Conservation (phyloP, 2,888 invertebrate species). For the Stegophylla sp. region DNA sequence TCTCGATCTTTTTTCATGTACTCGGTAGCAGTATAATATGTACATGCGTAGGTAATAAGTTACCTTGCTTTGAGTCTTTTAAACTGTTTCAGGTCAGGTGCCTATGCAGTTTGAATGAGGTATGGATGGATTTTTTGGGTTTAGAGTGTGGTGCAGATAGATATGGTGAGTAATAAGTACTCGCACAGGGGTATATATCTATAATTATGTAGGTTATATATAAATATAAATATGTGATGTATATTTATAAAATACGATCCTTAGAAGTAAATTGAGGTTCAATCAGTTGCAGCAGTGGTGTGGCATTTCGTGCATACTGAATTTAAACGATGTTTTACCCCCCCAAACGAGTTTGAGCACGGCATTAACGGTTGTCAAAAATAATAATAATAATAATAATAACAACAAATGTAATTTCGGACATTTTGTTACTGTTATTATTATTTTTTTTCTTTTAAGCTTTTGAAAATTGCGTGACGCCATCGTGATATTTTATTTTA, state of each 20-base stretch:
- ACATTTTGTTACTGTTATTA: constrained; percentile 46
- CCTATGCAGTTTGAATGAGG: no score
- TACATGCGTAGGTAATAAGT: no score
- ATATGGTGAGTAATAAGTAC: neutral
- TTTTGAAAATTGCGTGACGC: constrained; percentile 49
- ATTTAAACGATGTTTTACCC: constrained; percentile 40
- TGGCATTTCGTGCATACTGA: constrained; percentile 1
- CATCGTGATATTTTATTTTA: neutral
- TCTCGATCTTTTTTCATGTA: no score
- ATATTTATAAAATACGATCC: neutral
- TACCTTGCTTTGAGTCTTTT: no score
- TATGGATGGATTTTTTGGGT: no score
- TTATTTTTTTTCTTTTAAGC: constrained; percentile 5
- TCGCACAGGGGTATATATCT: neutral
- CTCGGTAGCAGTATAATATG: no score
- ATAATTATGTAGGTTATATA: neutral
- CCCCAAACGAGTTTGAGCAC: constrained; percentile 28
- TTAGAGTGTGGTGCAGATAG: no score
- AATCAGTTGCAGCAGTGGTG: constrained; percentile 1
- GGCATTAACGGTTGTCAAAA: constrained; percentile 47
- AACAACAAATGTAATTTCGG: constrained; percentile 38
- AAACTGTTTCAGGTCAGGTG: no score
- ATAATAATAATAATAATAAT: constrained; percentile 16
- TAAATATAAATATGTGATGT: neutral
- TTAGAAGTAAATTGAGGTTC: constrained; percentile 31